Conservation (phyloP, 2,113 vertebrate species). For the Nannospalax galili region DNA sequence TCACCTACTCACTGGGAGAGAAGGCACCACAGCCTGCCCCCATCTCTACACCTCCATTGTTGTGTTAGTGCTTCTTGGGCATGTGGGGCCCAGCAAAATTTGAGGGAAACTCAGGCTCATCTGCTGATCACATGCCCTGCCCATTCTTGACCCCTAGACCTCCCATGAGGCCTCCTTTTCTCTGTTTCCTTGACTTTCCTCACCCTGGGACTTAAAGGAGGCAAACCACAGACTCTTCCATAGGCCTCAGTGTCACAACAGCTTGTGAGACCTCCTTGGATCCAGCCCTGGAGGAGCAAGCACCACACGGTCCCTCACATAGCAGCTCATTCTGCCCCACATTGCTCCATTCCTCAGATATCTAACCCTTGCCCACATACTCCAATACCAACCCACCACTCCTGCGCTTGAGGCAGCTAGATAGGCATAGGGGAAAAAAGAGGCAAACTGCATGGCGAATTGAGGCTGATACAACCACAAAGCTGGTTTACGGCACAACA, state of each 20-base stretch:
- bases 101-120: neutral
- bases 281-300: neutral
- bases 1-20: fast-evolving
- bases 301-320: neutral
- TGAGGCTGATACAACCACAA: neutral
- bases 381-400: neutral
- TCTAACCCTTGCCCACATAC: neutral
- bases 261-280: neutral
- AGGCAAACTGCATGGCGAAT: neutral
- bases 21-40: neutral
- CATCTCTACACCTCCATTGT: neutral
- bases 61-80: neutral
- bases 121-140: neutral
- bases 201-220: neutral
- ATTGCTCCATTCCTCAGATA: neutral
- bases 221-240: neutral
- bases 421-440: neutral
- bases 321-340: neutral
- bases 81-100: neutral
- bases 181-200: neutral
- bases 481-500: neutral
- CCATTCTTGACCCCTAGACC: neutral
- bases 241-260: neutral
- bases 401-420: neutral
- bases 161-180: neutral